Conservation (phyloP, 2,113 vertebrate genomes). For the Dunckerocampus dactyliophorus region DNA sequence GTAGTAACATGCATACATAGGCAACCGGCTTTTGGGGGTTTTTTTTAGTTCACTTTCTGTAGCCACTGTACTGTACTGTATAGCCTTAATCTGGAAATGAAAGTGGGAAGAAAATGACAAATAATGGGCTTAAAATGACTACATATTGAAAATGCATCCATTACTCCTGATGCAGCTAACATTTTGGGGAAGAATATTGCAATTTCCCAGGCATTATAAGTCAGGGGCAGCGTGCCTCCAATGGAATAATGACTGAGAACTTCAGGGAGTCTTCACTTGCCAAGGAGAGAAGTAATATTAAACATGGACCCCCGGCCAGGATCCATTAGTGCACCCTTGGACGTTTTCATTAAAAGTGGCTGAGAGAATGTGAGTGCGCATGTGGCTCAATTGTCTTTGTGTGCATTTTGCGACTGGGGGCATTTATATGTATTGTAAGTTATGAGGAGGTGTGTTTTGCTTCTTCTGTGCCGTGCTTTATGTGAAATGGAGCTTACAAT, state of each 20-base stretch:
- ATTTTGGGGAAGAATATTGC: constrained; percentile 1
- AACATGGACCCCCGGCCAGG: constrained; percentile 6
- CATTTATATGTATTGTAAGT: no score
- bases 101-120: background rate
- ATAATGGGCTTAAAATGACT: background rate
- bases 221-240: constrained; percentile 15
- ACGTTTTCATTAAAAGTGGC: constrained; percentile 34
- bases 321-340: constrained; percentile 30
- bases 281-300: constrained; percentile 32
- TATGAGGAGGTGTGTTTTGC: background rate
- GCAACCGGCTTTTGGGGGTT: no score
- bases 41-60: background rate
- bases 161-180: constrained; percentile 3
- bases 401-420: background rate
- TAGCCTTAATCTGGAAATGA: background rate
- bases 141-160: background rate
- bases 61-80: background rate
- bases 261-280: constrained; percentile 36
- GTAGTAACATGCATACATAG: no score
- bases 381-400: constrained; percentile 9
- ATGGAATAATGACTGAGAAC: constrained; percentile 43
- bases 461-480: background rate
- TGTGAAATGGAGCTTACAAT: no score
- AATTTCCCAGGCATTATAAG: constrained; percentile 16
- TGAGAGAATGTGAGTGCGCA: background rate